Percentiles rank a stretch among this genome's conserved stretches.
phyloP scores from a whole-genome alignment of 64 coral and sea anemone species.

The Orbicella faveolata region DNA sequence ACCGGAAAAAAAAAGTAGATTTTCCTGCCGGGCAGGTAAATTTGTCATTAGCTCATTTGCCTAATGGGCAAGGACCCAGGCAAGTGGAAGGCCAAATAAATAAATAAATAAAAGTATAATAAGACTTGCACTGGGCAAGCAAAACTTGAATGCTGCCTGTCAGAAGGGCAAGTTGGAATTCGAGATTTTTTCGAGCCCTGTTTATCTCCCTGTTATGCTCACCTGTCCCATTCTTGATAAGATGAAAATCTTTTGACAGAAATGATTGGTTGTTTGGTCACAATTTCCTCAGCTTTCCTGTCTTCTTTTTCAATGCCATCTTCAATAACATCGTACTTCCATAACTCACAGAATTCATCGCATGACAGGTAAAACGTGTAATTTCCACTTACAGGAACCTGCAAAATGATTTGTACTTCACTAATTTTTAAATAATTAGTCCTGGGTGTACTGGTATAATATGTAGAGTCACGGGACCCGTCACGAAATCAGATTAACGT shows the following conservation, averaged over 20 bases:
- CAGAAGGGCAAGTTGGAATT: too few species aligned
- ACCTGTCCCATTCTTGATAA: conserved; percentile 41
- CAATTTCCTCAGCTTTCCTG: not conserved
- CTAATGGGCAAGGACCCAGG: too few species aligned
- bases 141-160: too few species aligned
- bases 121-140: too few species aligned
- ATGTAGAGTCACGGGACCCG: not conserved
- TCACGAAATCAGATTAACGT: too few species aligned
- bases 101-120: too few species aligned
- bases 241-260: conserved; percentile 1
- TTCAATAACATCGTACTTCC: conserved; percentile 29
- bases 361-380: conserved; percentile 63
- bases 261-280: conserved; percentile 21
- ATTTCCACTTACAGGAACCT: conserved; percentile 57
- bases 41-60: too few species aligned
- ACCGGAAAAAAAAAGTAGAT: too few species aligned
- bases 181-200: too few species aligned
- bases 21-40: too few species aligned
- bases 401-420: not conserved
- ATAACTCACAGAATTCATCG: conserved; percentile 50
- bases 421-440: not conserved
- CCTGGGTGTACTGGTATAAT: not conserved
- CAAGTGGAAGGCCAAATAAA: too few species aligned
- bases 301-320: not conserved
- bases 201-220: too few species aligned